Base-by-base conservation (phyloP, 2,888 invertebrate species). In the Eumacrocentrus americanus region DNA sequence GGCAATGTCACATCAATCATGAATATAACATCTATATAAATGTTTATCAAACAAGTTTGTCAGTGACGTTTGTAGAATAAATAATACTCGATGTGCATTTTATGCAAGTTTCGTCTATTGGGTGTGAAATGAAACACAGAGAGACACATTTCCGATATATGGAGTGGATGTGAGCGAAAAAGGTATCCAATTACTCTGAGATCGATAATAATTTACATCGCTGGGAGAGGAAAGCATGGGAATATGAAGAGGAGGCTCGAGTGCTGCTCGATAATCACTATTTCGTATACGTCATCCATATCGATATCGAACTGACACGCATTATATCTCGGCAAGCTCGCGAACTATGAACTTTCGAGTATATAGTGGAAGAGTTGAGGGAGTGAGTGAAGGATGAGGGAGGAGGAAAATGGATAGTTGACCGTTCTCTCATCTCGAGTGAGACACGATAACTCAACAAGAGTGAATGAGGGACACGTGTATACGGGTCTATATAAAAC, bases 281-380 rank as follows among this genome's bases (percentile, higher is more conserved):
- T 48, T 55, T 58, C 42, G 18, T 54, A 29, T 25, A 56, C 22
- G 35, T 25, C 46, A 50, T 56, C 48, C 9, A 48, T 46, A 46
- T 48, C 48, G 48, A 59, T 54, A 63, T 60, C 40, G 37, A 53
- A 23, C 22, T 50, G 38, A 29, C 25, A 38, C 35, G 52, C 40
- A 63, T 62, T 63, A 62, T 62, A 63, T 58, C 61, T 58, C 54
- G n/a, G n/a, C n/a, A 25, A 18, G 48, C 47, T 58, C 52, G 56
- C 60, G 60, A 68, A 66, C 68, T 67, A 66, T 72, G 70, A 72
- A 73, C 71, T 72, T 72, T 70, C 62, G 68, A 71, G 69, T 69
- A 70, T 2, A 25, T 25, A 14, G 11, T 3, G 5, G 6, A 11
- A 18, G 2, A n/a, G 23, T 25, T 25, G 14, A n/a, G 7, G 42